Evolutionary conservation across 2,797 vertebrate genomes (phyloP).

Genomic region (Phrynocephalus guinanensis): DNA sequence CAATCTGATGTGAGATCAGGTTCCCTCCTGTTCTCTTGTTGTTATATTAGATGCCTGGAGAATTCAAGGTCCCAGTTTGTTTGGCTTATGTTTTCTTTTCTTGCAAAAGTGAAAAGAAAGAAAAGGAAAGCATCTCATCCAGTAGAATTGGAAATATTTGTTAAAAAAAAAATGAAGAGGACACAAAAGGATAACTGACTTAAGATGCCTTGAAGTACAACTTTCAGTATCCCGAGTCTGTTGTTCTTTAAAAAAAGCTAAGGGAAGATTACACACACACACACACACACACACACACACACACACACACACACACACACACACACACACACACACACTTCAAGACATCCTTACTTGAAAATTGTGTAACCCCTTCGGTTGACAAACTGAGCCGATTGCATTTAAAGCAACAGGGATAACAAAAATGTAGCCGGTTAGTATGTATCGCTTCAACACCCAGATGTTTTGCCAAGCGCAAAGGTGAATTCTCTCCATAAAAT

Average conservation of each 20-base stretch:
- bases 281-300: no score
- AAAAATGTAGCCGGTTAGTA: neutral
- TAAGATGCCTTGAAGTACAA: slow-evolving; percentile 45
- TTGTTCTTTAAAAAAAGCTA: neutral
- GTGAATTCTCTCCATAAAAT: neutral
- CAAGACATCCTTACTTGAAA: slow-evolving; percentile 31
- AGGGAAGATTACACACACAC: no score
- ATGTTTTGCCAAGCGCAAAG: neutral
- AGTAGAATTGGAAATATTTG: slow-evolving; percentile 52
- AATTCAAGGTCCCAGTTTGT: slow-evolving; percentile 71
- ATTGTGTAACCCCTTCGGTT: slow-evolving; percentile 4
- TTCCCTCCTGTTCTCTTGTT: slow-evolving; percentile 60
- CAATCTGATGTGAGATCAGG: slow-evolving; percentile 69
- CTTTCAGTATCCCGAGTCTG: slow-evolving; percentile 42
- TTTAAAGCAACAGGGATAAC: neutral
- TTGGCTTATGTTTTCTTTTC: slow-evolving; percentile 69
- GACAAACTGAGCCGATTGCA: neutral
- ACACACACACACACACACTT: neutral
- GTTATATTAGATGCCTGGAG: slow-evolving; percentile 73
- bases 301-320: no score
- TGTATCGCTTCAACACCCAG: neutral
- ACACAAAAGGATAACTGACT: slow-evolving; percentile 55
- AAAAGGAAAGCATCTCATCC: slow-evolving; percentile 49
- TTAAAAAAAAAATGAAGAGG: slow-evolving; percentile 45
- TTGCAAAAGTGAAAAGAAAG: slow-evolving; percentile 67